Conservation (phyloP, 2,797 vertebrate species). For the Sebastolobus alascanus region DNA sequence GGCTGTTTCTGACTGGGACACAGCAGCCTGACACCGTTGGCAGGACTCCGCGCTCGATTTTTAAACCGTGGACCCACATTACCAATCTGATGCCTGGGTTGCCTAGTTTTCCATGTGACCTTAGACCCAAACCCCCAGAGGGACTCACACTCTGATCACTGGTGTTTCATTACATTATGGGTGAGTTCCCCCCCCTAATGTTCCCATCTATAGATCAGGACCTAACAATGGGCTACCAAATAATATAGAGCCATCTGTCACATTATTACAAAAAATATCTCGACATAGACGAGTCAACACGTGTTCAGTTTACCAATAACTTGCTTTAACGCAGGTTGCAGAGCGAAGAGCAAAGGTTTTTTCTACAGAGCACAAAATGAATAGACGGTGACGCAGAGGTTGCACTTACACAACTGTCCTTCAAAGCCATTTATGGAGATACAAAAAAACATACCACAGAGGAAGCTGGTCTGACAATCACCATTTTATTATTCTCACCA, state of each 20-base stretch:
- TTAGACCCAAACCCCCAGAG: conserved; percentile 72
- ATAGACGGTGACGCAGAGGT: conserved; percentile 73
- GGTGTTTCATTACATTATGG: conserved; percentile 46
- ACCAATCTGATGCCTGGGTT: conserved; percentile 78
- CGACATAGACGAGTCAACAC: conserved; percentile 44
- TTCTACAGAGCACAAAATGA: conserved; percentile 79
- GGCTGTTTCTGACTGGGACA: conserved; percentile 47
- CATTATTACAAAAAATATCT: conserved; percentile 38
- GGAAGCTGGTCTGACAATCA: conserved; percentile 87
- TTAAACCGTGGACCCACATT: conserved; percentile 61
- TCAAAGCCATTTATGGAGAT: conserved; percentile 86
- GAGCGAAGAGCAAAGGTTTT: conserved; percentile 53
- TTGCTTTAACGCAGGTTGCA: conserved; percentile 49
- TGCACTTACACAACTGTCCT: conserved; percentile 83
- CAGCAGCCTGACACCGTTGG: conserved; percentile 49
- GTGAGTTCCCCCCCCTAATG: conserved; percentile 19
- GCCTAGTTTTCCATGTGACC: conserved; percentile 83
- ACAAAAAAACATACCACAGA: conserved; percentile 80
- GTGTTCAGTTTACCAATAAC: conserved; percentile 64
- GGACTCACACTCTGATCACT: conserved; percentile 59
- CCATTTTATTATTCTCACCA: conserved; percentile 77
- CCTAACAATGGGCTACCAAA: conserved; percentile 64
- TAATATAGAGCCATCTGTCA: conserved; percentile 70
- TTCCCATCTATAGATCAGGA: conserved; percentile 64
- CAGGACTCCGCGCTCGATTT: conserved; percentile 53